These are phyloP conservation scores for Eupeodes luniger DNA, from an alignment of 2,888 invertebrate species.

Conservation along the genomic window DNA sequence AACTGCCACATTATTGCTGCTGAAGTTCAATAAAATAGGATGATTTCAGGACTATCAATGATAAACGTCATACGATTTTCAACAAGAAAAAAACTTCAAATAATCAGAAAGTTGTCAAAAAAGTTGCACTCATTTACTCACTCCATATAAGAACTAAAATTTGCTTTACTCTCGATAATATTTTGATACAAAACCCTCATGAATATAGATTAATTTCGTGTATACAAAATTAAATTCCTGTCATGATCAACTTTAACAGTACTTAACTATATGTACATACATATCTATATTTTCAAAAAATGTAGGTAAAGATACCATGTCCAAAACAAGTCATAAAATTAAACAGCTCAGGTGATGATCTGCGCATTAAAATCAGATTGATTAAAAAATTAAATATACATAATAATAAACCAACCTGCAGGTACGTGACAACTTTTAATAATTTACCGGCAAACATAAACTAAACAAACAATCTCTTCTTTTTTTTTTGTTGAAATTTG, in stretches of 20 bases:
- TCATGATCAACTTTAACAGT: background rate
- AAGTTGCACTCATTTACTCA: too few relatives aligned
- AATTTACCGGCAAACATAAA: background rate
- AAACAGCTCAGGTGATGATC: background rate
- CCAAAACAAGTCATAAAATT: slow-evolving; percentile 12
- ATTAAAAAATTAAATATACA: background rate
- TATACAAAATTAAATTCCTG: background rate
- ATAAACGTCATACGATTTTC: too few relatives aligned
- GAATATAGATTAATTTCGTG: background rate
- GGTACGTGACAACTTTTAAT: slow-evolving; percentile 1
- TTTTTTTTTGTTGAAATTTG: background rate
- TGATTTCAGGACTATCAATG: too few relatives aligned
- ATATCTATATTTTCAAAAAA: background rate
- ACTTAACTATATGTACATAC: background rate
- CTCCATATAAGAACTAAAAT: too few relatives aligned
- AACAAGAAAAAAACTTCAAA: too few relatives aligned
- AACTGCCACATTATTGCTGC: too few relatives aligned
- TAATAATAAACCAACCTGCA: background rate
- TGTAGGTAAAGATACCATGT: background rate
- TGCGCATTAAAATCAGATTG: slow-evolving; percentile 3
- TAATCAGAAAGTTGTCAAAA: too few relatives aligned
- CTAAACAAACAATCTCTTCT: background rate
- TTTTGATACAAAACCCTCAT: too few relatives aligned
- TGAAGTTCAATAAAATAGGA: too few relatives aligned
- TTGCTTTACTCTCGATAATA: too few relatives aligned